These are phyloP conservation scores for Oreochromis tanganicae DNA, from an alignment of 2,113 vertebrate genomes.

Conservation along the genomic window DNA sequence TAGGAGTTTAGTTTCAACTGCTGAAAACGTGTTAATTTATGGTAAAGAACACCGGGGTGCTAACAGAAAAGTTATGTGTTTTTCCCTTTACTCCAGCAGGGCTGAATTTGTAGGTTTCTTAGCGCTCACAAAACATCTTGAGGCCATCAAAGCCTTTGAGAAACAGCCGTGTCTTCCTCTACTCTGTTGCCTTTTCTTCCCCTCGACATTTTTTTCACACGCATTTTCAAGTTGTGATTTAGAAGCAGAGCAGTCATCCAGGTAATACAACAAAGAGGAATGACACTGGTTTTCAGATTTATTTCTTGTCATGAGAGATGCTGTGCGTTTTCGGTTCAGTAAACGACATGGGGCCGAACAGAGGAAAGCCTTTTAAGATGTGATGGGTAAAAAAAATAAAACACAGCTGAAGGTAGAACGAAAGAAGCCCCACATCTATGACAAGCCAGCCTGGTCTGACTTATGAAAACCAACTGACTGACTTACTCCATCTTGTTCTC, in stretches of 20 bases:
- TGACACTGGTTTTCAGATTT: constrained; percentile 13
- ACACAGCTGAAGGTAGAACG: neutral
- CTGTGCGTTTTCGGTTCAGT: neutral
- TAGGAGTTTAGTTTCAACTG: constrained; percentile 31
- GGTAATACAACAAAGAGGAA: constrained; percentile 7
- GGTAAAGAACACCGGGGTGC: constrained; percentile 4
- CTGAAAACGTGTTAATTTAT: constrained; percentile 23
- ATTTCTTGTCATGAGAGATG: neutral
- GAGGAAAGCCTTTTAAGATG: neutral
- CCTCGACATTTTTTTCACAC: neutral
- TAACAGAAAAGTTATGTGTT: neutral
- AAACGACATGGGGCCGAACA: neutral
- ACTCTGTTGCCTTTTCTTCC: neutral
- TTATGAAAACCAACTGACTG: neutral
- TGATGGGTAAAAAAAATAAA: neutral
- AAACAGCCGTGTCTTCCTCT: neutral
- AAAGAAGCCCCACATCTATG: neutral
- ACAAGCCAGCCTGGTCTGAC: neutral
- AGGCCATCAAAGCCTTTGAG: neutral
- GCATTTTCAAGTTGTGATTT: neutral
- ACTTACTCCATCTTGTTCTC: neutral
- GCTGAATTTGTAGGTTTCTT: neutral
- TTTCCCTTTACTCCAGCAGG: neutral
- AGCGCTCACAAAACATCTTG: neutral
- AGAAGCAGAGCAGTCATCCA: constrained; percentile 14